A percentile compares a stretch with the other conserved stretches of the same genome.
phyloP scores from a whole-genome alignment of 2,888 invertebrate species.

The Drosophila ustulata region DNA sequence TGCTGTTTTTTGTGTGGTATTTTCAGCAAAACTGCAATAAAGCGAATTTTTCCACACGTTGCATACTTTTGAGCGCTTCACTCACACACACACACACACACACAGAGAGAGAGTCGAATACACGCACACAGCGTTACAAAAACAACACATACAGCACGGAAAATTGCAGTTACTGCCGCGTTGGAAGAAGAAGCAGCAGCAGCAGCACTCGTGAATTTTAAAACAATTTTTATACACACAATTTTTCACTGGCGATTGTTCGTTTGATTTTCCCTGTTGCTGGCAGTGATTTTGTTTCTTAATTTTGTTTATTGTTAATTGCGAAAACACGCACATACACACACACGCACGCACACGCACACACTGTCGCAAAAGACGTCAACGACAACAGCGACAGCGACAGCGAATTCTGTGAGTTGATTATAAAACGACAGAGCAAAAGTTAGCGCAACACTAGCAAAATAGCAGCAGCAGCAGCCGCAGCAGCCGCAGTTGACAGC shows the following conservation, averaged over 20 bases:
- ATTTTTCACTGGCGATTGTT: conserved; percentile 29
- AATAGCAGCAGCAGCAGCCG: conserved; percentile 62
- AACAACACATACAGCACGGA: conserved; percentile 44
- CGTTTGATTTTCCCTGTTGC: conserved; percentile 1
- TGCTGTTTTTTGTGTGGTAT: conserved; percentile 38
- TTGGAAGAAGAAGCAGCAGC: conserved; percentile 17
- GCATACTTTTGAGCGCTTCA: conserved; percentile 71
- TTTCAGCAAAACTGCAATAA: conserved; percentile 71
- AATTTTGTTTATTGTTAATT: conserved; percentile 42
- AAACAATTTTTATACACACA: conserved; percentile 72
- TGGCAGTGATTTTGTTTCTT: conserved; percentile 26
- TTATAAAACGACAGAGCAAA: conserved; percentile 83
- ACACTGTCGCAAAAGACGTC: conserved; percentile 11
- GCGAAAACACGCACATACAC: conserved; percentile 22
- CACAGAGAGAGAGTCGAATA: neutral
- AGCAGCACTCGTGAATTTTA: conserved; percentile 70
- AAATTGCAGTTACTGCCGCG: conserved; percentile 74
- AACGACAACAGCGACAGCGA: neutral
- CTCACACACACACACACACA: conserved; percentile 36
- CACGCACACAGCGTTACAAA: conserved; percentile 42
- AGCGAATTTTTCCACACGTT: conserved; percentile 72
- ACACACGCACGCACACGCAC: conserved; percentile 22
- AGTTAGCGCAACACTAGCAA: conserved; percentile 83
- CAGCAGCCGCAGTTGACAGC: conserved; percentile 65
- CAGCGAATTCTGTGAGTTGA: conserved; percentile 54